A percentile compares a stretch with the other conserved stretches of the same genome.
Evolutionary conservation across 2,797 vertebrate genomes (phyloP).

Genomic region (Melanotaenia nigrans): DNA sequence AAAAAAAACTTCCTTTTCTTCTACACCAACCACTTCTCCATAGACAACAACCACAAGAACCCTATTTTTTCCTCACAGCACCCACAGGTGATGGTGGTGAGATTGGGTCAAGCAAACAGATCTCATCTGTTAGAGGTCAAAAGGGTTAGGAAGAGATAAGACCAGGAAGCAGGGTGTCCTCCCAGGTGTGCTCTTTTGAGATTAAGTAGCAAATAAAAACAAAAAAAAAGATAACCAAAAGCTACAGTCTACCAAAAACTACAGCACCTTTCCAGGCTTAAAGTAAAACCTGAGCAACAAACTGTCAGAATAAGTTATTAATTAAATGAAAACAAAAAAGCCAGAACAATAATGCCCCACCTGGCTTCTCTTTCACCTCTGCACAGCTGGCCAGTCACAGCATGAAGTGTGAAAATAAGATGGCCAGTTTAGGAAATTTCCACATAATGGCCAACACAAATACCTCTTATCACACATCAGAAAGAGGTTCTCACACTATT

Average conservation of each 20-base stretch:
- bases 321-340: background rate
- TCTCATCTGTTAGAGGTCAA: slow-evolving; percentile 50
- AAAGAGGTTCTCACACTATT: background rate
- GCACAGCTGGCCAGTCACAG: background rate
- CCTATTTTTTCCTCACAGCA: slow-evolving; percentile 16
- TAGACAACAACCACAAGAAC: slow-evolving; percentile 11
- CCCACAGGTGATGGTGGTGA: slow-evolving; percentile 40
- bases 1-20: slow-evolving; percentile 12
- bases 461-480: background rate
- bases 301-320: background rate
- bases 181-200: slow-evolving; percentile 67
- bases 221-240: background rate
- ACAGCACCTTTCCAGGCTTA: background rate
- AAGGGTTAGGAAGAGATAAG: slow-evolving; percentile 60
- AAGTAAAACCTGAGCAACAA: background rate
- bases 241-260: background rate
- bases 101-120: slow-evolving; percentile 39
- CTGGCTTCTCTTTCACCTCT: slow-evolving; percentile 1
- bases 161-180: slow-evolving; percentile 45
- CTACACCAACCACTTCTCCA: slow-evolving; percentile 6
- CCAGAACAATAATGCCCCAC: background rate
- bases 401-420: background rate
- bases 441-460: background rate
- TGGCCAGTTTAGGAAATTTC: background rate
- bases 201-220: slow-evolving; percentile 7